These are phyloP conservation scores for Noctua comes DNA, from an alignment of 2,888 invertebrate species.

Conservation along the genomic window DNA sequence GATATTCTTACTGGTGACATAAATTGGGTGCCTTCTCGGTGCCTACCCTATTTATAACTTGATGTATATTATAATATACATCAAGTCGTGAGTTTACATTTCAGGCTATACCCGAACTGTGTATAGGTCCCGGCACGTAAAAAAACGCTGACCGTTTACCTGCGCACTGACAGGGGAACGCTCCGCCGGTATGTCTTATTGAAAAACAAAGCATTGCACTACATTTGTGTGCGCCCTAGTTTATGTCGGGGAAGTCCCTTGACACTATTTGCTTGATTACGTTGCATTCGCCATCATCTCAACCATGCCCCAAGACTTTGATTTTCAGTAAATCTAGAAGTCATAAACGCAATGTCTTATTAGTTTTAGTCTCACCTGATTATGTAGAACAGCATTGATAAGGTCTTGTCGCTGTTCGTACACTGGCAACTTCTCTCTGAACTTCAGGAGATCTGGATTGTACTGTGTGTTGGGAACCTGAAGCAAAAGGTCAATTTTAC, in stretches of 20 bases:
- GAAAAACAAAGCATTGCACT: not conserved
- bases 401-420: slow-evolving; percentile 92
- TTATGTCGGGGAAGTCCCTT: not conserved
- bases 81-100: too few species aligned
- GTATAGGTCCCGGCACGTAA: too few species aligned
- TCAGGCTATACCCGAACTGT: too few species aligned
- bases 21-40: too few species aligned
- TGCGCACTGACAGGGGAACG: too few species aligned
- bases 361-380: slow-evolving; percentile 87
- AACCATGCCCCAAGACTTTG: too few species aligned
- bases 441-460: slow-evolving; percentile 89
- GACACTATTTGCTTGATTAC: not conserved
- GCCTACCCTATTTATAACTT: too few species aligned
- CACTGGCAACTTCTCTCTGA: slow-evolving; percentile 93
- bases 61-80: too few species aligned
- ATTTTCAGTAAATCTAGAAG: not conserved
- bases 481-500: slow-evolving; percentile 10
- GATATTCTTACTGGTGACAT: too few species aligned
- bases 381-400: slow-evolving; percentile 91
- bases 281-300: not conserved
- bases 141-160: too few species aligned
- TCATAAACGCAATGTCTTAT: not conserved
- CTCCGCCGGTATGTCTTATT: too few species aligned
- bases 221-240: not conserved
- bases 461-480: slow-evolving; percentile 87